These are phyloP conservation scores for Oligia strigilis DNA, from an alignment of 2,888 invertebrate genomes.

Conservation along the genomic window DNA sequence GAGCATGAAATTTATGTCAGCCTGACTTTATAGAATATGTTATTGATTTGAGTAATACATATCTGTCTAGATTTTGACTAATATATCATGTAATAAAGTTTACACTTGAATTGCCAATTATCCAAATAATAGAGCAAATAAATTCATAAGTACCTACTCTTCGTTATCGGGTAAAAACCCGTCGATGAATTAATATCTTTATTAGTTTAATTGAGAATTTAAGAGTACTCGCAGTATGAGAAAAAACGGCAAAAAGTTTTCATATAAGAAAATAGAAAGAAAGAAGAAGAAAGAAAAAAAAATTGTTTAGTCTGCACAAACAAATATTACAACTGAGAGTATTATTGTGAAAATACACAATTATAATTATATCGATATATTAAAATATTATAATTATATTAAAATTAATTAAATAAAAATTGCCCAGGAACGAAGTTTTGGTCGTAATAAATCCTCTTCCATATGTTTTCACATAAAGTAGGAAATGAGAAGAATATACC, in stretches of 20 bases:
- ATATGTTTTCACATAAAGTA: neutral
- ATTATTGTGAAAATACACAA: neutral
- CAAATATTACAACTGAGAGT: neutral
- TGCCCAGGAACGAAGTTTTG: neutral
- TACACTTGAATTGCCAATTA: slow-evolving; percentile 13
- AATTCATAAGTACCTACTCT: slow-evolving; percentile 4
- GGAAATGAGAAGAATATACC: neutral
- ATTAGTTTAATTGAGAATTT: neutral
- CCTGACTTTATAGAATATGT: slow-evolving; percentile 15
- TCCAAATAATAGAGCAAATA: neutral
- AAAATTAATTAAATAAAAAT: neutral
- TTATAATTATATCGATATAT: too few relatives aligned
- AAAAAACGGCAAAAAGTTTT: neutral
- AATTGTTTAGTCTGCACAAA: too few relatives aligned
- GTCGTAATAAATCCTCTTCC: neutral
- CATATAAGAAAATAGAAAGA: neutral
- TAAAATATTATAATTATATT: too few relatives aligned
- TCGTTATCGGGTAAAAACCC: neutral
- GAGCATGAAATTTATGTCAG: slow-evolving; percentile 46
- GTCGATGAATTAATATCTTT: neutral
- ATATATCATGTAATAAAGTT: neutral
- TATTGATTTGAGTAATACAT: slow-evolving; percentile 25
- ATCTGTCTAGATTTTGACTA: slow-evolving; percentile 1
- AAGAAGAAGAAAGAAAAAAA: too few relatives aligned
- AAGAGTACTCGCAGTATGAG: neutral